These are phyloP conservation scores for Xiphophorus couchianus DNA, from an alignment of 2,113 vertebrate genomes.

Conservation along the genomic window DNA sequence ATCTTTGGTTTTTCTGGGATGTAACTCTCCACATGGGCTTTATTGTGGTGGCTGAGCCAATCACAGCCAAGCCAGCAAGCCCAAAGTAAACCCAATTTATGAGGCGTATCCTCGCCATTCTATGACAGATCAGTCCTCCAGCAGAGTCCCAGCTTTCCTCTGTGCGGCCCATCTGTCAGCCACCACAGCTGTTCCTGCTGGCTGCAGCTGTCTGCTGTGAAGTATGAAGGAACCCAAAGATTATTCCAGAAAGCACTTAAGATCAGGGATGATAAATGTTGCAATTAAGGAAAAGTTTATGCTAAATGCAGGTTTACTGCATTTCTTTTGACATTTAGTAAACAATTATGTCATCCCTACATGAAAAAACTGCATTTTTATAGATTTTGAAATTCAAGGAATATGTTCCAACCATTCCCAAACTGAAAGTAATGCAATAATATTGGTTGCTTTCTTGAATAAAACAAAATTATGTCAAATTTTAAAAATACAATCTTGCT, in stretches of 20 bases:
- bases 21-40: conserved; percentile 51
- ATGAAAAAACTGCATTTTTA: not conserved
- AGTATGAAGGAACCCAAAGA: conserved; percentile 20
- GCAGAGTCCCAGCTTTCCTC: conserved; percentile 31
- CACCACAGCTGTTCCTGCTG: conserved; percentile 48
- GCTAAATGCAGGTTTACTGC: too few species aligned
- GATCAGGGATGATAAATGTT: conserved; percentile 8
- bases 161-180: conserved; percentile 49
- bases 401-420: not conserved
- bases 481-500: not conserved
- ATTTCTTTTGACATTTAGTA: too few species aligned
- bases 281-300: not conserved
- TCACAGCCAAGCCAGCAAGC: conserved; percentile 31
- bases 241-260: conserved; percentile 4
- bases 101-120: conserved; percentile 36
- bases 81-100: conserved; percentile 39
- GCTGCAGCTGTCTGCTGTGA: conserved; percentile 57
- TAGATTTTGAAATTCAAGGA: not conserved
- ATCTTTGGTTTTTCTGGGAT: conserved; percentile 51
- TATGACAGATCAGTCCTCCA: conserved; percentile 48
- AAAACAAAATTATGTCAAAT: not conserved
- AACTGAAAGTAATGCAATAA: not conserved
- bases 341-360: too few species aligned
- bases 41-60: conserved; percentile 34
- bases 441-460: not conserved